Evolutionary conservation across 2,113 vertebrate species (phyloP), one percentile per base, ranked within the genome.

Genomic region (Thamnaconus septentrionalis): DNA sequence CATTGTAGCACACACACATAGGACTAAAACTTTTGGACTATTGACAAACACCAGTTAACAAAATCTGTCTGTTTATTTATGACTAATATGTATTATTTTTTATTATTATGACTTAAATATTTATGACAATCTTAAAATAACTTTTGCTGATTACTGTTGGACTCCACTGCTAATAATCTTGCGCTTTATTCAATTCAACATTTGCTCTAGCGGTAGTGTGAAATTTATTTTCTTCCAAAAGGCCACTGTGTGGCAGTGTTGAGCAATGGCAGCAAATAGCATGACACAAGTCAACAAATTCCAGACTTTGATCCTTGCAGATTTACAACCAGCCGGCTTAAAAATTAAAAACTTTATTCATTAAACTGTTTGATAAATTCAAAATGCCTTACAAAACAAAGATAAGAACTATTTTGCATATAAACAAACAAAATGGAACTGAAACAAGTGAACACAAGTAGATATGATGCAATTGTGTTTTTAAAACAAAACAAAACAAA

Each of bases 291-390:
- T 56, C 8, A 74, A 59, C 45, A 64, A 52, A 8, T 58, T 47
- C 0, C 5, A 76, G 55, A 74, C 65, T 75, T 79, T 73, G 60
- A 62, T 57, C 60, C 48, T n/a, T 69, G 41, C 7, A 72, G 61
- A 67, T 5, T 71, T 52, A 81, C 66, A 72, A 78, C 47, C 53
- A 66, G 51, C 12, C 50, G 12, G 67, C 58, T 83, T 86, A 89
- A 91, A 91, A 92, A 95, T 97, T 94, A 94, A 95, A 96, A 95
- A 94, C 90, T 95, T 94, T 95, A 95, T 95, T 95, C 92, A 90
- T 94, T 93, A 95, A 95, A 96, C 91, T 89, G 92, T 90, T 93
- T 85, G 86, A 93, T 90, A 94, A 94, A 93, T 93, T 93, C 54
- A 87, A 91, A 91, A 92, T 87, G 91, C 91, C 90, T 94, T 94